A percentile compares a stretch with the other conserved stretches of the same genome.
Conservation (phyloP, 2,888 invertebrate genomes). For the Drosophila yooni region DNA sequence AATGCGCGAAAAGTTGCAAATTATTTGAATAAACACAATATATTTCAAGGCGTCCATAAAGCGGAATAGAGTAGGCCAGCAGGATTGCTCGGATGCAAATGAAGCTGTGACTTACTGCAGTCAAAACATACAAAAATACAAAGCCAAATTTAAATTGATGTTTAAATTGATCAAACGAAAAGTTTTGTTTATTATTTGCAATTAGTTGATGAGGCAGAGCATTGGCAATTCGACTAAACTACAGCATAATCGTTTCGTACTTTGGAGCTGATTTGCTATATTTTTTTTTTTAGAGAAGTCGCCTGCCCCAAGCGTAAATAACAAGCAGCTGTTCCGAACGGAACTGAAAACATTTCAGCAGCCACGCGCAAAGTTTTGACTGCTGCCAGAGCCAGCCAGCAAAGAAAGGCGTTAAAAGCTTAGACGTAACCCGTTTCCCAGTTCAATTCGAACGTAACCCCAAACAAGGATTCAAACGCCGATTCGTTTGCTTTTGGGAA, state of each 20-base stretch:
- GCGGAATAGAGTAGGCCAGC: background rate
- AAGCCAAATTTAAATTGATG: background rate
- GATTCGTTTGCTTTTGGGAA: conserved; percentile 47
- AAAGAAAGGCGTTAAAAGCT: conserved; percentile 42
- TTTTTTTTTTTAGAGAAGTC: background rate
- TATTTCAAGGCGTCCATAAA: conserved; percentile 14
- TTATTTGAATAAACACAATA: conserved; percentile 22
- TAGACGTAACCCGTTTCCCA: conserved; percentile 23
- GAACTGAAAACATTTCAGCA: conserved; percentile 49
- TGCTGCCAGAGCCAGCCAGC: conserved; percentile 10
- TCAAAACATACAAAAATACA: no score
- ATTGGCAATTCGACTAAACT: conserved; percentile 2
- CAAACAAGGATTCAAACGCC: conserved; percentile 25
- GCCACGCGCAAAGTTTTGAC: conserved; percentile 41
- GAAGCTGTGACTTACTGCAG: background rate
- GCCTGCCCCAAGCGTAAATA: conserved; percentile 47
- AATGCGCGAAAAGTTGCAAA: conserved; percentile 31
- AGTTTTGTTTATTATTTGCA: background rate
- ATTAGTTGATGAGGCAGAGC: background rate
- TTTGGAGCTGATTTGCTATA: conserved; percentile 20
- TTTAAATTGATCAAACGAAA: background rate
- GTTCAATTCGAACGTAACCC: conserved; percentile 32
- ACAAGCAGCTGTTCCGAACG: conserved; percentile 59
- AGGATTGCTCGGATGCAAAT: background rate
- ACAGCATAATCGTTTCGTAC: background rate